These are phyloP conservation scores for Apus apus DNA, from an alignment of 2,113 vertebrate genomes.

Conservation along the genomic window DNA sequence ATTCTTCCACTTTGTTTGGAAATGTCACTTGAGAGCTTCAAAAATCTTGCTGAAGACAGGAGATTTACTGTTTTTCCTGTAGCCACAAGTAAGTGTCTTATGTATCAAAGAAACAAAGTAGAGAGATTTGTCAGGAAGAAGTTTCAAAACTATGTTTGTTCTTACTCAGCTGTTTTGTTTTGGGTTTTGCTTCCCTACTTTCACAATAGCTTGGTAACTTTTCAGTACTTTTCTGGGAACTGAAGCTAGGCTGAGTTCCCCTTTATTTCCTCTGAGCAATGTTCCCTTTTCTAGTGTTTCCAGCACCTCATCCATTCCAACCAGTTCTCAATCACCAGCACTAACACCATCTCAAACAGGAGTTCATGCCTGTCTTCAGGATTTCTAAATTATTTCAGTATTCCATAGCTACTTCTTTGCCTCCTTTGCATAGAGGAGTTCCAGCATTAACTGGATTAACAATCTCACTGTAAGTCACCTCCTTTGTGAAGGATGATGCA, in stretches of 20 bases:
- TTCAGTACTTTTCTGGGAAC: neutral
- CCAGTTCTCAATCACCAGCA: neutral
- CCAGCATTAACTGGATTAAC: neutral
- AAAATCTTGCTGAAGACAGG: neutral
- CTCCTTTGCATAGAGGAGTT: neutral
- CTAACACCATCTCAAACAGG: neutral
- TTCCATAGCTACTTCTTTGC: neutral
- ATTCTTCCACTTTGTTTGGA: neutral
- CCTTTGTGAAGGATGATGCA: neutral
- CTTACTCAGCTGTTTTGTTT: neutral
- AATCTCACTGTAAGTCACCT: neutral
- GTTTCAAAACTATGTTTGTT: neutral
- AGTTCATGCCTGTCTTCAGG: neutral
- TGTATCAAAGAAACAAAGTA: neutral
- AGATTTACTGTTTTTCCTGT: neutral
- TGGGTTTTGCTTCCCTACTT: neutral
- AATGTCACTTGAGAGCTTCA: neutral
- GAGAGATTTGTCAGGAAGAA: neutral
- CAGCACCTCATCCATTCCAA: neutral
- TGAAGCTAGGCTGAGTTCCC: neutral
- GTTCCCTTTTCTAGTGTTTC: neutral
- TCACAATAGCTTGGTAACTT: neutral
- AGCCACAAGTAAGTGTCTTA: neutral
- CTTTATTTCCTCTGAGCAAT: neutral
- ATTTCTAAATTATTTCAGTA: neutral